Conservation (phyloP, 2,113 vertebrate genomes). For the Megaceryle torquata region DNA sequence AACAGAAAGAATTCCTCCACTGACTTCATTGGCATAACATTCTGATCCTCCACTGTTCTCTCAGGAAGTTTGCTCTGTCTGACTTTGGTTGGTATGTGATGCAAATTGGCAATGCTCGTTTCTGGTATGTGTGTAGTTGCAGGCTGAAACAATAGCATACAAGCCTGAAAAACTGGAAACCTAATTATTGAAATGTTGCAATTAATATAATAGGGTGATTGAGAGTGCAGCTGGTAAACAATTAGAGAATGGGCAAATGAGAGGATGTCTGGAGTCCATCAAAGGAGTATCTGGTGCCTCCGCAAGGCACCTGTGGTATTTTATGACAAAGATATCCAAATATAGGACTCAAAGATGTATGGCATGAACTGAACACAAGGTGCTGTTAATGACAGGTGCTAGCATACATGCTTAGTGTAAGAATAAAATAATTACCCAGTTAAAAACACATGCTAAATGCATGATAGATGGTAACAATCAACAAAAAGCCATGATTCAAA, state of each 20-base stretch:
- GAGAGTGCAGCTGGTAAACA: slow-evolving; percentile 11
- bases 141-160: background rate
- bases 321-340: background rate
- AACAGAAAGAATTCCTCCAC: background rate
- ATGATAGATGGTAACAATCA: background rate
- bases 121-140: background rate
- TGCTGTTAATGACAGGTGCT: background rate
- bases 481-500: background rate
- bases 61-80: background rate
- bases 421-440: background rate
- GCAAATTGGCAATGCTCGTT: background rate
- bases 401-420: background rate
- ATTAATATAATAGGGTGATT: slow-evolving; percentile 17
- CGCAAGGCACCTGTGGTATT: background rate
- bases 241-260: background rate
- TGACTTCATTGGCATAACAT: background rate
- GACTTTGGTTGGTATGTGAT: rapidly evolving
- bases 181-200: background rate
- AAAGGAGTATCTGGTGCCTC: background rate
- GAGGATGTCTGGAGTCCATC: background rate
- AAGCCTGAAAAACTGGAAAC: slow-evolving; percentile 35
- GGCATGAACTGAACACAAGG: background rate
- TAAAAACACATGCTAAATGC: background rate
- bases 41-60: background rate
- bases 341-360: background rate